Percentiles rank a stretch among this genome's conserved stretches.
phyloP scores from a whole-genome alignment of 2,888 invertebrate species.

The Phaedon cochleariae region DNA sequence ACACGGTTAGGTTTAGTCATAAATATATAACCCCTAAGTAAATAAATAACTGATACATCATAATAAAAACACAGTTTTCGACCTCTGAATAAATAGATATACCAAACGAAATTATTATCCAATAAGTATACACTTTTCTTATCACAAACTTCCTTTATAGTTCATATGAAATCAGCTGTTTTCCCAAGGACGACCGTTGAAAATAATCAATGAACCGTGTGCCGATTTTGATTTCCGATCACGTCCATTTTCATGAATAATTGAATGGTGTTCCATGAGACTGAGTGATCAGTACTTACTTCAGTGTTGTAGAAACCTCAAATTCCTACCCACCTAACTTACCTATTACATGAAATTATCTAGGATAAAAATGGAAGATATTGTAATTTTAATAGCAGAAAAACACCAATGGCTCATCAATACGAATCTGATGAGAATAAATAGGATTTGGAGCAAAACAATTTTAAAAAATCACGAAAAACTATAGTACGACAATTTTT shows the following conservation, averaged over 20 bases:
- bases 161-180: conserved; percentile 44
- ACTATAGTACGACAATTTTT: too few relatives aligned
- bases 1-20: too few relatives aligned
- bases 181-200: conserved; percentile 46
- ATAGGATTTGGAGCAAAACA: too few relatives aligned
- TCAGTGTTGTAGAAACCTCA: background rate
- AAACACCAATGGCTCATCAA: too few relatives aligned
- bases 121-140: conserved; percentile 14
- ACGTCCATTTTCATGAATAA: conserved; percentile 23
- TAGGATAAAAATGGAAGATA: too few relatives aligned
- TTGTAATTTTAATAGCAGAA: too few relatives aligned
- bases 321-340: too few relatives aligned
- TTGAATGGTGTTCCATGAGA: background rate
- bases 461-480: too few relatives aligned
- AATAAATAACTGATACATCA: background rate
- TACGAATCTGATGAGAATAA: too few relatives aligned
- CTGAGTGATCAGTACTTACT: background rate
- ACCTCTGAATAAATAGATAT: conserved; percentile 1
- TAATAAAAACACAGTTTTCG: background rate
- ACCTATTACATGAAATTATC: too few relatives aligned
- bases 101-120: conserved; percentile 9
- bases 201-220: conserved; percentile 26
- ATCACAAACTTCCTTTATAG: conserved; percentile 30
- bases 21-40: background rate
- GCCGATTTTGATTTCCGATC: conserved; percentile 26